A percentile compares a stretch with the other conserved stretches of the same genome.
Evolutionary conservation across 92 coral and sea anemone genomes (phyloP).

Genomic region (Isaurus tuberculatus): DNA sequence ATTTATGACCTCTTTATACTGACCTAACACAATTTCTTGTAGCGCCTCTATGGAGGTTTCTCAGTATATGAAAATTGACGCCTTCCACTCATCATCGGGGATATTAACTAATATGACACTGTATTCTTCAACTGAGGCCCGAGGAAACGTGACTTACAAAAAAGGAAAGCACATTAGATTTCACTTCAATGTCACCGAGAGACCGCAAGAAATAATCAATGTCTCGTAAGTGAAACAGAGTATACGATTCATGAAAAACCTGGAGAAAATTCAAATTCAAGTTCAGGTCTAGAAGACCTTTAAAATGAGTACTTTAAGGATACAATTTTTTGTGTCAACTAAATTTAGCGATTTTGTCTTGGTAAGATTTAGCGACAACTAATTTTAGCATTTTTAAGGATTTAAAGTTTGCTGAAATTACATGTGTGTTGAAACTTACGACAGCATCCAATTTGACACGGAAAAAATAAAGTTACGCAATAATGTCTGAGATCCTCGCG

Average conservation of each 20-base stretch:
- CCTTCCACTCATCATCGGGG: conserved; percentile 68
- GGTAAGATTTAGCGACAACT: too few species aligned
- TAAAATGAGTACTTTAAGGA: too few species aligned
- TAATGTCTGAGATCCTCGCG: too few species aligned
- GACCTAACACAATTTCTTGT: neutral
- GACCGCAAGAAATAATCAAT: conserved; percentile 74
- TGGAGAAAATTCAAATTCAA: too few species aligned
- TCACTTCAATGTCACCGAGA: conserved; percentile 64
- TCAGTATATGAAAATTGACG: conserved; percentile 62
- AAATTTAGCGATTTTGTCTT: too few species aligned
- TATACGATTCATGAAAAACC: neutral
- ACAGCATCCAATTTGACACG: too few species aligned
- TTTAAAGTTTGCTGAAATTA: too few species aligned
- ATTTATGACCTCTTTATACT: neutral
- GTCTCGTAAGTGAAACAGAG: conserved; percentile 62
- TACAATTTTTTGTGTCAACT: too few species aligned
- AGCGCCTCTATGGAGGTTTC: conserved; percentile 66
- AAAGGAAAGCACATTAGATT: conserved; percentile 49
- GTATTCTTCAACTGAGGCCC: conserved; percentile 70
- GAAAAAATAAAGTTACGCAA: too few species aligned
- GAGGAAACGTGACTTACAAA: conserved; percentile 69
- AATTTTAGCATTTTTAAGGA: too few species aligned
- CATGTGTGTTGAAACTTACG: too few species aligned
- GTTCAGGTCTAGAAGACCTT: too few species aligned
- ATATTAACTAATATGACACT: conserved; percentile 57